phyloP scores from a whole-genome alignment of 2,888 invertebrate genomes.

The Flexamia atlantica region DNA sequence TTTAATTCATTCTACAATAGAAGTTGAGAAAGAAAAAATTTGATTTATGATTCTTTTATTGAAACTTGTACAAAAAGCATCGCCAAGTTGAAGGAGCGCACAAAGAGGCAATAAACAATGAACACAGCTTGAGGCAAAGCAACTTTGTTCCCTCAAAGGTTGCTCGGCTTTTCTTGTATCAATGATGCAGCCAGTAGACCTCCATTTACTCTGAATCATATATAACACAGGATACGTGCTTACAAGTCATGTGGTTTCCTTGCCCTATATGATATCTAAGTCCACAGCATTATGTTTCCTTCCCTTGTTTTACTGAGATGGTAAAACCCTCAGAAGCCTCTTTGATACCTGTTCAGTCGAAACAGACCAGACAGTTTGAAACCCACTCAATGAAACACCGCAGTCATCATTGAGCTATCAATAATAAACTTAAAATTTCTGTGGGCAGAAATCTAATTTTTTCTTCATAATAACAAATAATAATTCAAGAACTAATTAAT shows the following conservation, averaged over 20 bases:
- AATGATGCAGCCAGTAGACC: not conserved
- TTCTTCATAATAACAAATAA: no score
- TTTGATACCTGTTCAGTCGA: no score
- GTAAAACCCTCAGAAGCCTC: no score
- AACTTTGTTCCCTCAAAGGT: constrained; percentile 8
- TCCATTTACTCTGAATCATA: not conserved
- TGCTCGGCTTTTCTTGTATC: not conserved
- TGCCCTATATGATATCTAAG: not conserved
- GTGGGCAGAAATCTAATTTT: no score
- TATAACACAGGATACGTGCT: not conserved
- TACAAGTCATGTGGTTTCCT: not conserved
- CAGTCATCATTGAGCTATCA: no score
- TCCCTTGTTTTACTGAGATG: no score
- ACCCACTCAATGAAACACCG: no score
- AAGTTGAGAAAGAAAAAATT: not conserved
- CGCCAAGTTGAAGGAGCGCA: not conserved
- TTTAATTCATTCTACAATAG: not conserved
- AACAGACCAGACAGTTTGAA: no score
- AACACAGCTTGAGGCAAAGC: not conserved
- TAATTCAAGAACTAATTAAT: no score
- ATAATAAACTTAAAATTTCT: no score
- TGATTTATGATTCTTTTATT: not conserved
- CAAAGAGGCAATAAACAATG: not conserved
- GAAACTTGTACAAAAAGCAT: not conserved
- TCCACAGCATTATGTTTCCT: not conserved